Evolutionary conservation across 2,797 vertebrate species (phyloP), one percentile per base, ranked within the genome.

Genomic region (Pseudochromis fuscus): DNA sequence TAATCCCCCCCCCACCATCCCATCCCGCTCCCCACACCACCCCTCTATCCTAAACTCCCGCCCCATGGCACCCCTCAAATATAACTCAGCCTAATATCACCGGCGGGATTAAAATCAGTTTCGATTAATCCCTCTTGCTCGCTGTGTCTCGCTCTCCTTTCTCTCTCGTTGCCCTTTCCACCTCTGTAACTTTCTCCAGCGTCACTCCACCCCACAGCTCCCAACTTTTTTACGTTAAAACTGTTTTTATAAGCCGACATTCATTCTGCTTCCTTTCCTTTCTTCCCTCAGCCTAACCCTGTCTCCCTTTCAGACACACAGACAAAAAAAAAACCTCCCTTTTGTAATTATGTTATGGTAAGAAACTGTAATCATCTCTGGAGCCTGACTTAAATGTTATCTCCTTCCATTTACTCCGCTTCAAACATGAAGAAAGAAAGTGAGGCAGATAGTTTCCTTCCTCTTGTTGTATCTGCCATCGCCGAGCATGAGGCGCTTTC

Each of bases 71-170:
- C 68, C 70, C 75, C 75, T 64, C 63, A 83, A 79, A 81, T 81
- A 88, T 86, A 87, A 84, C 79, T 86, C 81, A 67, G 48, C 61
- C 82, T 79, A 88, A 89, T 88, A 88, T 90, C 66, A 82, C 85
- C 73, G 3, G 45, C 40, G 67, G 87, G 87, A 86, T 89, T 89
- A 81, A 87, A 89, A 88, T 86, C 81, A 25, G 65, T 78, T 85
- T 75, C 61, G 2, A 84, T 89, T 85, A 84, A 89, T 89, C 85
- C 82, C 60, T 75, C 82, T 84, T 72, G 40, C 79, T 85, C 18
- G 2, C 70, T 51, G 73, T 68, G 42, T 67, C 67, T 61, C 52
- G 74, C 48, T 48, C 46, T 78, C 57, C 71, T 66, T 59, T 53
- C 63, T 60, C 49, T 64, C 75, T 50, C 23, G 2, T 70, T 77